Evolutionary conservation across 2,888 invertebrate species (phyloP).

Genomic region (Linnaemya vulpina): DNA sequence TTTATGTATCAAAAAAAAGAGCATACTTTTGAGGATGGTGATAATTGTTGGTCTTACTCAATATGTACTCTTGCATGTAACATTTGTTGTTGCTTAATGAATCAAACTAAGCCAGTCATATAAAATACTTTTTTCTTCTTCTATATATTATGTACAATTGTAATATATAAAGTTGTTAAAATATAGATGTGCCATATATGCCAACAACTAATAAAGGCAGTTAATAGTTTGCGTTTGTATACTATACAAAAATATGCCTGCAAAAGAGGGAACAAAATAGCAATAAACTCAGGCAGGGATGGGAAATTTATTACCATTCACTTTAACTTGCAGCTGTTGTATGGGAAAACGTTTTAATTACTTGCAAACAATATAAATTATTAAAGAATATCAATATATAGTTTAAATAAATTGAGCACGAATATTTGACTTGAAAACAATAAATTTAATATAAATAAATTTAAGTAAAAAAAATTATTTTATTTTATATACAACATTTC

Average conservation of each 20-base stretch:
- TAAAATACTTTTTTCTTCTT: background rate
- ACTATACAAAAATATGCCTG: slow-evolving; percentile 3
- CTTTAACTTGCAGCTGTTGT: background rate
- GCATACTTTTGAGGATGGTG: slow-evolving; percentile 46
- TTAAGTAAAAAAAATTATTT: no score
- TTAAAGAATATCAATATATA: no score
- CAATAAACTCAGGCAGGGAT: slow-evolving; percentile 15
- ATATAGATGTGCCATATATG: slow-evolving; percentile 22
- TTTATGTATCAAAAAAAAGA: slow-evolving; percentile 14
- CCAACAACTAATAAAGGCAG: background rate
- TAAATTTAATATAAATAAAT: no score
- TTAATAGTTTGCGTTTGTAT: slow-evolving; percentile 33
- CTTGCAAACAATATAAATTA: no score
- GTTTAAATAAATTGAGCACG: no score
- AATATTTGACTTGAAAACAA: no score
- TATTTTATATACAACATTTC: no score
- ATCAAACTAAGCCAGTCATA: background rate
- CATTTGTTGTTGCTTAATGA: slow-evolving; percentile 14
- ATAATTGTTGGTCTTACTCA: slow-evolving; percentile 29
- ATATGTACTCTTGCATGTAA: slow-evolving; percentile 15
- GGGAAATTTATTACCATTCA: background rate
- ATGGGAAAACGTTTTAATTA: no score
- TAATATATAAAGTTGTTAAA: background rate
- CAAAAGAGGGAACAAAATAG: background rate
- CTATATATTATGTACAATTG: background rate